Percentiles rank a stretch among this genome's conserved stretches.
phyloP scores from a whole-genome alignment of 1,140 invertebrate species.

The Sinonovacula constricta region DNA sequence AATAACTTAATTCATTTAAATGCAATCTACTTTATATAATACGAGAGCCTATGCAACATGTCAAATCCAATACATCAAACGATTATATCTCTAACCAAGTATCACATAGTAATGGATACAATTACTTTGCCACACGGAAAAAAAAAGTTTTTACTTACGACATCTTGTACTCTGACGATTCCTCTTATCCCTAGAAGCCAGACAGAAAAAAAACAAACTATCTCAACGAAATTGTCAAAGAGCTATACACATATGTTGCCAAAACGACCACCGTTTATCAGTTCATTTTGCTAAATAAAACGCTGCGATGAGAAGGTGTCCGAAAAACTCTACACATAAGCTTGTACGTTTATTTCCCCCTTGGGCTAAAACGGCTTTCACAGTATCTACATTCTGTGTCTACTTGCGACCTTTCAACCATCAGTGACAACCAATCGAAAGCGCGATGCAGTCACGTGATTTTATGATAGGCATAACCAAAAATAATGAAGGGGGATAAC shows the following conservation, averaged over 20 bases:
- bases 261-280: background rate
- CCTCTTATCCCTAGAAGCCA: background rate
- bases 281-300: background rate
- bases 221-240: background rate
- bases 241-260: background rate
- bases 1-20: background rate
- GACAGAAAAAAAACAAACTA: no score
- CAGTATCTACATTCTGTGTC: no score
- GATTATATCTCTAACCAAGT: background rate
- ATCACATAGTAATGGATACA: background rate
- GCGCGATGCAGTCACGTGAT: background rate
- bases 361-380: no score
- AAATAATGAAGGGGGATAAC: slow-evolving; percentile 14
- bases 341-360: background rate
- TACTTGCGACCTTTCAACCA: no score
- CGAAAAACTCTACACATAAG: slow-evolving; percentile 12
- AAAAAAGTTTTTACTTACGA: slow-evolving; percentile 18
- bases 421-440: slow-evolving; percentile 21
- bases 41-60: no score
- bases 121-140: background rate
- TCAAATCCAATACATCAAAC: no score
- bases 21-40: background rate
- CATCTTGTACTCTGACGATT: background rate
- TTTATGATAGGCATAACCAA: background rate
- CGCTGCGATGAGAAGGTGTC: background rate